Evolutionary conservation across 2,113 vertebrate genomes (phyloP), one percentile per base, ranked within the genome.

Genomic region (Seriola rivoliana): DNA sequence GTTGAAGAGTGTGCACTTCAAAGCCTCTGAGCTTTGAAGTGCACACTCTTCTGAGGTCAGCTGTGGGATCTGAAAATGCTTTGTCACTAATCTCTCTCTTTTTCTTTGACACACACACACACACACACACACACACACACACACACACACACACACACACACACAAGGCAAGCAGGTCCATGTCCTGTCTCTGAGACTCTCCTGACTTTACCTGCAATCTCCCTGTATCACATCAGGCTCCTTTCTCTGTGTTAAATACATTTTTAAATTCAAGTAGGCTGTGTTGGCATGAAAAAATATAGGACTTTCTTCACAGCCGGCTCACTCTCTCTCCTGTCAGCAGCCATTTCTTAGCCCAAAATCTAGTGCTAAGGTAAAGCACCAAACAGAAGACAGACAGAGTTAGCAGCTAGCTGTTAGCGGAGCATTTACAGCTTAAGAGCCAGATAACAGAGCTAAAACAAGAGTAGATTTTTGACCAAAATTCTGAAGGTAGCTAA

Each of bases 61-160:
- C 58, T 55, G 64, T n/a, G 46, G 32, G 10, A 23, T 44, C n/a
- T 74, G 23, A 52, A 83, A 79, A 63, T 72, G 75, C 80, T 68
- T 67, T n/a, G 57, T 83, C 80, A 71, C 72, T 76, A 13, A 48
- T 74, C 59, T 63, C 16, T 44, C 8, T 64, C 21, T 44, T 42
- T 38, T 6, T 5, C 23, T 36, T 4, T 36, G 29, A 19, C 25
- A 46, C 16, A 46, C 38, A 58, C 36, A 46, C 66, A 25, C 65
- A 50, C 36, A 55, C 40, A 36, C 17, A 16, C 34, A 17, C 25
- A 46, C 16, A 46, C 54, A 58, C 36, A 46, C 66, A 25, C 65
- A 50, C 36, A 55, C 40, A 36, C 17, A 16, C 34, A 17, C 25
- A 46, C 17, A 46, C 36, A 48, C 67, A 29, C 66, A 52, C 36